Evolutionary conservation across 2,797 vertebrate genomes (phyloP).

Genomic region (Spinus olivaceus): DNA sequence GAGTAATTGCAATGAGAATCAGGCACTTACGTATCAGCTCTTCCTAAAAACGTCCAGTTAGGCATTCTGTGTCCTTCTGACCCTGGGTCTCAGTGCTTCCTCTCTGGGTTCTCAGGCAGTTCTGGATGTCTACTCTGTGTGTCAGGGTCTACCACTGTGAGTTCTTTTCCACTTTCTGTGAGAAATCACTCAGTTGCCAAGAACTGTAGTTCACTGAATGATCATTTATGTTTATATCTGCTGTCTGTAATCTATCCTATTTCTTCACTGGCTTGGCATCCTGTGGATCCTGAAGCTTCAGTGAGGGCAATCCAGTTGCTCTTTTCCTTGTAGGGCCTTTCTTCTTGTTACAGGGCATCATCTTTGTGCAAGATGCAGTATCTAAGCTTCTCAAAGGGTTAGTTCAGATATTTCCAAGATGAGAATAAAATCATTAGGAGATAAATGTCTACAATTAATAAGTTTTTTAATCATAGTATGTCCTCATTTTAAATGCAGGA

Average conservation of each 20-base stretch:
- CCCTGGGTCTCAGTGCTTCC: not conserved
- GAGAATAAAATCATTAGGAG: not conserved
- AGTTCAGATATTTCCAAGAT: not conserved
- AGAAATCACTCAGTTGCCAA: not conserved
- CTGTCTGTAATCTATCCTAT: not conserved
- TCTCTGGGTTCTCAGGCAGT: not conserved
- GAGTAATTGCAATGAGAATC: not conserved
- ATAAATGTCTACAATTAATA: not conserved
- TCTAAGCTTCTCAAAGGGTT: not conserved
- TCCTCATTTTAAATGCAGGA: constrained; percentile 71
- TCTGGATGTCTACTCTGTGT: not conserved
- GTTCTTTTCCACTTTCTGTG: not conserved
- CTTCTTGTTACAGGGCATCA: not conserved
- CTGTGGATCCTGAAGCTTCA: not conserved
- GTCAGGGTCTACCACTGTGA: not conserved
- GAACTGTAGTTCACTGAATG: not conserved
- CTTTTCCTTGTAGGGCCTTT: not conserved
- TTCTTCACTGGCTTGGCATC: not conserved
- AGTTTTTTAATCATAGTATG: too few relatives aligned
- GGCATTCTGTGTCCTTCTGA: not conserved
- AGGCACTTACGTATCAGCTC: not conserved
- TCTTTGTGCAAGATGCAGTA: not conserved
- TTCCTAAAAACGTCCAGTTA: not conserved
- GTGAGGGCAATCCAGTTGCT: not conserved
- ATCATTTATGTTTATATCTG: not conserved